These are phyloP conservation scores for Atractosteus spatula DNA, from an alignment of 2,113 vertebrate species.

Conservation along the genomic window DNA sequence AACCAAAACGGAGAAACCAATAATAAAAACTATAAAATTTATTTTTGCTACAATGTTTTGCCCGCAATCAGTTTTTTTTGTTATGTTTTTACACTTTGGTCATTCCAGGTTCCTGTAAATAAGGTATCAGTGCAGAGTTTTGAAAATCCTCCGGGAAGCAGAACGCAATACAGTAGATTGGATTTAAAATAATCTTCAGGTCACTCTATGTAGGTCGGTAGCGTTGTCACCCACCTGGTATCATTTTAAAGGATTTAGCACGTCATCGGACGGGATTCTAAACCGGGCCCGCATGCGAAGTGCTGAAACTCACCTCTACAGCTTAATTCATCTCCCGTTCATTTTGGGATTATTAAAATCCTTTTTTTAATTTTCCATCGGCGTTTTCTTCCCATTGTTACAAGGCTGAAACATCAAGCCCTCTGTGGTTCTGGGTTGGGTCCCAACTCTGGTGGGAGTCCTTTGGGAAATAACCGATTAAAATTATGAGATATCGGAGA, in stretches of 20 bases:
- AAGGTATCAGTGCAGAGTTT: background rate
- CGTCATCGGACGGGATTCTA: conserved; percentile 27
- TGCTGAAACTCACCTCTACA: conserved; percentile 27
- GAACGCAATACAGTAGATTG: conserved; percentile 20
- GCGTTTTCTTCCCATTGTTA: background rate
- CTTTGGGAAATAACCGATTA: conserved; percentile 5
- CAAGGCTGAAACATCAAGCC: conserved; percentile 2
- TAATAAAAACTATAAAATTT: background rate
- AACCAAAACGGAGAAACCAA: no score
- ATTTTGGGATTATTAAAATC: conserved; percentile 17
- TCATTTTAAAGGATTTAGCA: conserved; percentile 49
- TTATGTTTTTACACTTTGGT: background rate
- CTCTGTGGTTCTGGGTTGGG: background rate
- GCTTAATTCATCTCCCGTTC: conserved; percentile 26
- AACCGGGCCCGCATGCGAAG: conserved; percentile 16
- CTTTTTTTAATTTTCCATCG: conserved; percentile 4
- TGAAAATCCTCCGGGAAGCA: background rate
- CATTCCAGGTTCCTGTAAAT: background rate
- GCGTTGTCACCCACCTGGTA: conserved; percentile 28
- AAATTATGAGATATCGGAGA: conserved; percentile 5
- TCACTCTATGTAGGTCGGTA: conserved; percentile 42
- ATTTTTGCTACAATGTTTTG: background rate
- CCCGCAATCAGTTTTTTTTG: background rate
- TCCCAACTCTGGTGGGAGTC: conserved; percentile 1
- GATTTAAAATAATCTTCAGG: conserved; percentile 48